A percentile compares a stretch with the other conserved stretches of the same genome.
These are phyloP conservation scores for Drosophila planitibia DNA, from an alignment of 2,888 invertebrate species.

Conservation along the genomic window DNA sequence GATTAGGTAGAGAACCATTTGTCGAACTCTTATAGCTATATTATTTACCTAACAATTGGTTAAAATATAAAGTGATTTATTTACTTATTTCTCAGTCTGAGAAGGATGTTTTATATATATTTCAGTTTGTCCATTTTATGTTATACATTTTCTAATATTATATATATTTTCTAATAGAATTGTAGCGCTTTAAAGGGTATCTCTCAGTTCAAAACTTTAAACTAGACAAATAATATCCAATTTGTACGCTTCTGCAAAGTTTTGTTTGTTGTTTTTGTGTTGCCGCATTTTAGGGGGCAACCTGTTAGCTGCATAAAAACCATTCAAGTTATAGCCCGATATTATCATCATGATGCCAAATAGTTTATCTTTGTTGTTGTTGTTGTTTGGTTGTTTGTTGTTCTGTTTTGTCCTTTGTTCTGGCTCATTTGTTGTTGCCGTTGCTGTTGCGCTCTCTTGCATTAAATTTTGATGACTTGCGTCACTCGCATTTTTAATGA, in stretches of 20 bases:
- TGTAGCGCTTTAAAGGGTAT: neutral
- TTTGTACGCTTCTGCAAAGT: neutral
- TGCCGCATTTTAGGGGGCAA: slow-evolving; percentile 51
- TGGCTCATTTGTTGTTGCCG: slow-evolving; percentile 2
- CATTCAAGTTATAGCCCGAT: slow-evolving; percentile 44
- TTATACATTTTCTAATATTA: neutral
- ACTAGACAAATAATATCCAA: neutral
- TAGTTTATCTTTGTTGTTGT: slow-evolving; percentile 41
- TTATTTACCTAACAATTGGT: neutral
- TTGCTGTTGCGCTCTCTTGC: slow-evolving; percentile 43
- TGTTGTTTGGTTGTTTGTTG: slow-evolving; percentile 15
- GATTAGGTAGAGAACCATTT: neutral
- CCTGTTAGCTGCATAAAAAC: slow-evolving; percentile 57
- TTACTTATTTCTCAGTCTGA: neutral
- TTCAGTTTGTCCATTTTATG: neutral
- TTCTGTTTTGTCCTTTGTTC: neutral
- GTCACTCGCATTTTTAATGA: slow-evolving; percentile 77
- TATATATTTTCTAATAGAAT: neutral
- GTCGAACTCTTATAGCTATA: accelerated
- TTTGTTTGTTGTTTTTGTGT: slow-evolving; percentile 4
- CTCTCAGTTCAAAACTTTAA: neutral
- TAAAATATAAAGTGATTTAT: neutral
- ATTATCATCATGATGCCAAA: slow-evolving; percentile 54
- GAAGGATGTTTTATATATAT: neutral
- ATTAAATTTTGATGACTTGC: slow-evolving; percentile 79